These are phyloP conservation scores for Nephila pilipes DNA, from an alignment of 1,140 invertebrate species.

Conservation along the genomic window DNA sequence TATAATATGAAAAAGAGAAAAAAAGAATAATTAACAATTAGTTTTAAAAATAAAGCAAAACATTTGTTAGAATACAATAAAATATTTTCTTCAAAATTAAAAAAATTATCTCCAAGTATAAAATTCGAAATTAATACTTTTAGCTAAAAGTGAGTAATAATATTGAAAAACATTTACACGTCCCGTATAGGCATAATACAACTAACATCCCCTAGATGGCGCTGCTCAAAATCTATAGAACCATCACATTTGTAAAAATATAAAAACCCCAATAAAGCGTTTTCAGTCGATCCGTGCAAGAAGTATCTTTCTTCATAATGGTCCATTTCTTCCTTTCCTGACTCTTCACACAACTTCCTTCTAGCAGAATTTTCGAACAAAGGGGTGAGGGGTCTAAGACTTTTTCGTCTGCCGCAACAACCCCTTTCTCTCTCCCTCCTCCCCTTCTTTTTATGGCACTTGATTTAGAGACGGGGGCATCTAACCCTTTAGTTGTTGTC, in stretches of 20 bases:
- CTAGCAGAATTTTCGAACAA: conserved; percentile 12
- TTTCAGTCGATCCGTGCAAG: conserved; percentile 45
- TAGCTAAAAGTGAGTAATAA: too few species aligned
- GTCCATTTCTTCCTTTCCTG: conserved; percentile 66
- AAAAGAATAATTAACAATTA: too few species aligned
- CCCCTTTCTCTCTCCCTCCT: neutral
- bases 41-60: too few species aligned
- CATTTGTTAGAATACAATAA: too few species aligned
- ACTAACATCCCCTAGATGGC: conserved; percentile 47
- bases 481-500: conserved; percentile 74
- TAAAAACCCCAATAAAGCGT: conserved; percentile 52
- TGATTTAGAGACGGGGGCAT: conserved; percentile 66
- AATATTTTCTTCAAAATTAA: too few species aligned
- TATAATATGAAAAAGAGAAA: too few species aligned
- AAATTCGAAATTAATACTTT: too few species aligned
- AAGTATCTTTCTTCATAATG: conserved; percentile 64
- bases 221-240: neutral
- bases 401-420: conserved; percentile 2
- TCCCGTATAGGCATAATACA: neutral
- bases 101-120: too few species aligned
- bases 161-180: too few species aligned
- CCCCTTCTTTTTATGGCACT: conserved; percentile 32
- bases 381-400: conserved; percentile 18
- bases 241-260: conserved; percentile 24
- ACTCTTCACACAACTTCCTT: conserved; percentile 8